A percentile compares a stretch with the other conserved stretches of the same genome.
Evolutionary conservation across 2,888 invertebrate species (phyloP).

Genomic region (Cepaea hortensis): DNA sequence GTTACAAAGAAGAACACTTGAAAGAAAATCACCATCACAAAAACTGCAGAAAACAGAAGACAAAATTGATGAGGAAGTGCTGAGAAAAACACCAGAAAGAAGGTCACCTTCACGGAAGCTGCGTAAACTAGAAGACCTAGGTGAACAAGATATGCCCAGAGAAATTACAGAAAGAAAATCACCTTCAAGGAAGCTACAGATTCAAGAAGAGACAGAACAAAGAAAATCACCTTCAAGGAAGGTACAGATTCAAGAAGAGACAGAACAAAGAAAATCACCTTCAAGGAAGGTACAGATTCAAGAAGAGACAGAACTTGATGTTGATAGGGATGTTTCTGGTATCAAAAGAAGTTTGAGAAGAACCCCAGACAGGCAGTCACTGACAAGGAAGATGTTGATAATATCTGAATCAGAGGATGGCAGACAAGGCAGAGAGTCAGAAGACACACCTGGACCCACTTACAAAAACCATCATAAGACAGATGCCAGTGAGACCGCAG

Average conservation of each 20-base stretch:
- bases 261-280: constrained; percentile 4
- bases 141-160: background rate
- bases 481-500: background rate
- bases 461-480: constrained; percentile 16
- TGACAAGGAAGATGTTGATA: background rate
- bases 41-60: background rate
- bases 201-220: background rate
- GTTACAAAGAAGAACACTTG: constrained; percentile 18
- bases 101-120: constrained; percentile 17
- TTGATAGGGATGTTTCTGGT: background rate
- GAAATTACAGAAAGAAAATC: constrained; percentile 21
- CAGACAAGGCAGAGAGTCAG: background rate
- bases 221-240: constrained; percentile 19
- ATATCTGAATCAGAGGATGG: constrained; percentile 12
- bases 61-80: background rate
- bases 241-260: background rate
- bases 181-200: constrained; percentile 1
- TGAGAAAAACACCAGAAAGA: constrained; percentile 25
- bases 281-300: background rate
- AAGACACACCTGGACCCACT: background rate
- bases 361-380: constrained; percentile 15
- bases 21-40: constrained; percentile 33
- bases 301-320: background rate
- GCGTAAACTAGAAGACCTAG: background rate
- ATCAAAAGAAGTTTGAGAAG: background rate